Percentiles rank a stretch among this genome's conserved stretches.
Evolutionary conservation across 2,113 vertebrate genomes (phyloP).

Genomic region (Benitochromis conjunctus): DNA sequence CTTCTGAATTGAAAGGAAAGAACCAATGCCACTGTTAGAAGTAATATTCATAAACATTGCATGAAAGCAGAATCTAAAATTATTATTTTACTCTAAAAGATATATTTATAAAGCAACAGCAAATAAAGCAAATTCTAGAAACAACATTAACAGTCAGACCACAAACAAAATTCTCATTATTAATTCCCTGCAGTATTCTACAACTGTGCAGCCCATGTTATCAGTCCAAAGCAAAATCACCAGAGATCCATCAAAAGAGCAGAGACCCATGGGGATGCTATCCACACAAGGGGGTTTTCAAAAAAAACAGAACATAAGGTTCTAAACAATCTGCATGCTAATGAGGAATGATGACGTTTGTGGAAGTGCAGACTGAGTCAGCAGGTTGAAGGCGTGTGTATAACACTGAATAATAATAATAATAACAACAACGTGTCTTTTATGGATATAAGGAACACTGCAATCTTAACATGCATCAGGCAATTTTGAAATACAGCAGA

Average conservation of each 20-base stretch:
- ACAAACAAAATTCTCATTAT: neutral
- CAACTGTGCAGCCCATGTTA: neutral
- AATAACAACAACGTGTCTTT: neutral
- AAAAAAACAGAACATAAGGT: neutral
- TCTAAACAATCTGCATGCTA: constrained; percentile 7
- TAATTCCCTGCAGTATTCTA: neutral
- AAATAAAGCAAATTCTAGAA: neutral
- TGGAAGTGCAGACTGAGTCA: constrained; percentile 29
- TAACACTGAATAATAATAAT: neutral
- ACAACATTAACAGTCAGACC: neutral
- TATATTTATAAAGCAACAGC: accelerated
- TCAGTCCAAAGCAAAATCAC: neutral
- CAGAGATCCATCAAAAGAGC: neutral
- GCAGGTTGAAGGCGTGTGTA: neutral
- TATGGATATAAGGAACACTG: neutral
- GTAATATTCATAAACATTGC: neutral
- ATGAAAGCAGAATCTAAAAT: neutral
- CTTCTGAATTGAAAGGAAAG: neutral
- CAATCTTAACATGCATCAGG: neutral
- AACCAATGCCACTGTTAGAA: neutral
- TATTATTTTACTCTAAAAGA: neutral
- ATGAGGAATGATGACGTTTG: neutral
- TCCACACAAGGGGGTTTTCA: neutral
- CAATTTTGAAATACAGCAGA: neutral
- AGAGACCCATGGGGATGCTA: neutral